Percentiles rank a stretch among this genome's conserved stretches.
Conservation (phyloP, 1,140 invertebrate species). For the Lordiphosa stackelbergi region DNA sequence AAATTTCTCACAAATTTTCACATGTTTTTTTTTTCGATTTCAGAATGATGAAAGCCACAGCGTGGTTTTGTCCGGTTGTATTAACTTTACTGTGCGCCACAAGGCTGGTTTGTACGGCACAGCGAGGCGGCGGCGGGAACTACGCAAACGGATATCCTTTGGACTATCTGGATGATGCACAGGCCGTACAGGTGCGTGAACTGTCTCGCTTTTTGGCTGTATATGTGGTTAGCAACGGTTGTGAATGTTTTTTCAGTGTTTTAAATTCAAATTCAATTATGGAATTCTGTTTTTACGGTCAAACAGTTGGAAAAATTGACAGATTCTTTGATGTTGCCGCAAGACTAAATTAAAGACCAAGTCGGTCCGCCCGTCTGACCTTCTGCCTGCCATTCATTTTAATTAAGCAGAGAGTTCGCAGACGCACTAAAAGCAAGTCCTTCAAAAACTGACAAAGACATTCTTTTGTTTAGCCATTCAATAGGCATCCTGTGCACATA, state of each 20-base stretch:
- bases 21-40: slow-evolving; percentile 31
- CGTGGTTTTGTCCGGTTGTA: slow-evolving; percentile 73
- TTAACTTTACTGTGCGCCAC: slow-evolving; percentile 72
- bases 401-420: slow-evolving; percentile 9
- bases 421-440: slow-evolving; percentile 1
- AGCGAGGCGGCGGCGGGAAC: slow-evolving; percentile 47
- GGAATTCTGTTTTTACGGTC: slow-evolving; percentile 17
- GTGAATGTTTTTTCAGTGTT: slow-evolving; percentile 25
- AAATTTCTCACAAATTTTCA: slow-evolving; percentile 20
- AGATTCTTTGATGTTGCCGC: slow-evolving; percentile 11
- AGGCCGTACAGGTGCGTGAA: slow-evolving; percentile 63
- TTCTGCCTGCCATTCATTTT: slow-evolving; percentile 1
- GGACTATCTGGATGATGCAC: slow-evolving; percentile 62
- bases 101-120: slow-evolving; percentile 68
- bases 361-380: background rate
- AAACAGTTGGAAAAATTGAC: slow-evolving; percentile 5
- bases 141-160: slow-evolving; percentile 67
- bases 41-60: slow-evolving; percentile 76
- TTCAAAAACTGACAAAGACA: background rate
- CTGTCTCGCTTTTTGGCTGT: slow-evolving; percentile 3
- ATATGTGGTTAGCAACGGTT: slow-evolving; percentile 41
- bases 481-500: slow-evolving; percentile 1
- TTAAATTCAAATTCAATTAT: slow-evolving; percentile 43
- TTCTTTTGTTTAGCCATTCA: slow-evolving; percentile 11
- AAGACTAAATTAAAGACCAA: slow-evolving; percentile 1